Evolutionary conservation across 2,113 vertebrate species (phyloP), one percentile per base, ranked within the genome.

Genomic region (Hypanus sabinus): DNA sequence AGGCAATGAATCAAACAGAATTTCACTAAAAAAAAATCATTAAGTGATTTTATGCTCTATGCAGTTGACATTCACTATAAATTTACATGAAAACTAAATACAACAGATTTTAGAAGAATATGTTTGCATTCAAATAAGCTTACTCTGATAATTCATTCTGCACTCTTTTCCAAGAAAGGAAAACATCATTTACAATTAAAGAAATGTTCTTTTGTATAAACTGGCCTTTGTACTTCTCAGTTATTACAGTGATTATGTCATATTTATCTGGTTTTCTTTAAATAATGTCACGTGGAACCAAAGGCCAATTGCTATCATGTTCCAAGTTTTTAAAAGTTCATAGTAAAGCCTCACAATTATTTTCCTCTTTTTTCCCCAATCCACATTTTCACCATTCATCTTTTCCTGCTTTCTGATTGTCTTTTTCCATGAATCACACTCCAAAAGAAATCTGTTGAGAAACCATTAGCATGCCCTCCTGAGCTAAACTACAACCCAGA

Each of bases 1-100:
- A 99, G 98, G 97, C 97, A 97, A 99, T 99, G 98, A 98, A 99
- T 99, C 98, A 99, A 97, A 94, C 94, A 96, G 96, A 95, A 80
- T 96, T 96, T 97, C 96, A 96, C 96, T 96, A 96, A 96, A 96
- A 96, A 96, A 96, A 71, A 95, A 96, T 96, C 96, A 97, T 97
- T 97, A 97, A 96, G 97, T 95, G 96, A 96, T 97, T 96, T 96
- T 96, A 96, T 95, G 96, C 94, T 94, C 94, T 10, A 0, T 95
- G 95, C 94, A 94, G 95, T 94, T 94, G 36, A 65, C 65, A 90
- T 93, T 75, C 68, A 73, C 36, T 73, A 30, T 24, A 93, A 73
- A 93, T 71, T 93, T 73, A 71, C 91, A 55, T 73, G 18, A n/a
- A 4, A 65, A 90, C 85, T 90, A 73, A 73, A 71, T 73, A 75